These are phyloP conservation scores for Xanthorhoe designata DNA, from an alignment of 2,888 invertebrate genomes.

Conservation along the genomic window DNA sequence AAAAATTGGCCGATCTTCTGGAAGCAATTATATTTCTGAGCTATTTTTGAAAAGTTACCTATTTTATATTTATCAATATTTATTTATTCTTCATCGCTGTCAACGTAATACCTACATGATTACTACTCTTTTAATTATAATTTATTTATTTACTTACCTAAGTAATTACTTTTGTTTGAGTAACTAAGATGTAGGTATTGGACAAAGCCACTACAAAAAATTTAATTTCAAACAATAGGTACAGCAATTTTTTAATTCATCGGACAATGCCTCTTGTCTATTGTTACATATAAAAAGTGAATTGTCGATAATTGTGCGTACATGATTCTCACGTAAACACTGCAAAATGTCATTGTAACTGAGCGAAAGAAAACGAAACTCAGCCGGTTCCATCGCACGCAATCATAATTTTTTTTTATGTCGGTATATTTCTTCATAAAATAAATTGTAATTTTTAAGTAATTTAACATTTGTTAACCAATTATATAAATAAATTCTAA, in stretches of 20 bases:
- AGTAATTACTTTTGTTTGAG: background rate
- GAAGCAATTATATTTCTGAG: background rate
- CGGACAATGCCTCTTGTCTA: conserved; percentile 43
- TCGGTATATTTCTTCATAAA: too few relatives aligned
- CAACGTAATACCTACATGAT: too few relatives aligned
- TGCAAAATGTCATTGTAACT: conserved; percentile 53
- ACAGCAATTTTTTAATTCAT: conserved; percentile 32
- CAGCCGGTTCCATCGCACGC: conserved; percentile 52
- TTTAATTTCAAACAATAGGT: conserved; percentile 21
- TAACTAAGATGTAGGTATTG: background rate
- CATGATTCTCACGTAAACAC: conserved; percentile 50
- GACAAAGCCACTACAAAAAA: conserved; percentile 12
- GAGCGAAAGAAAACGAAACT: conserved; percentile 57
- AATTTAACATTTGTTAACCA: background rate
- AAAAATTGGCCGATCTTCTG: background rate
- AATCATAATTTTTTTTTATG: conserved; percentile 39
- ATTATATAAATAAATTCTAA: conserved; percentile 6
- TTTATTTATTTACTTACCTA: too few relatives aligned
- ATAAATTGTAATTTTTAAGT: too few relatives aligned
- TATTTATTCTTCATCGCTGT: too few relatives aligned
- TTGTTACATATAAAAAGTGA: conserved; percentile 45
- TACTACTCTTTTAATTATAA: too few relatives aligned
- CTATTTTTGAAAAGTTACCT: background rate
- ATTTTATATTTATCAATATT: too few relatives aligned
- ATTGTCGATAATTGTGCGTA: conserved; percentile 46